A percentile compares a stretch with the other conserved stretches of the same genome.
Conservation (phyloP, 2,888 invertebrate genomes). For the Stomorhina lunata region DNA sequence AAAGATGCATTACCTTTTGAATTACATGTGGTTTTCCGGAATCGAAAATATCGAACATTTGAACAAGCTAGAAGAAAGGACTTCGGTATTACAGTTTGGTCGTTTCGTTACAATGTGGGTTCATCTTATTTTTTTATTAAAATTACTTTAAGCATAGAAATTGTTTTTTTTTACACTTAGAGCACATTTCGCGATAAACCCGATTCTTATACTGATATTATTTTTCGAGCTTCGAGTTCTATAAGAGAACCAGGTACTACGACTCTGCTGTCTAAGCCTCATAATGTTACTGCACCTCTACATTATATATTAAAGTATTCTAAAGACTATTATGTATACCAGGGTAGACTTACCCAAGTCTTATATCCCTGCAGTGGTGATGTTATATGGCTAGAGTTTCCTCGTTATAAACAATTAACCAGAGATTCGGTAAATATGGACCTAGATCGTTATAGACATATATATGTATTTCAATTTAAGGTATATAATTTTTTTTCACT, state of each 20-base stretch:
- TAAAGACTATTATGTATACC: not conserved
- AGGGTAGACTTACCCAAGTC: not conserved
- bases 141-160: not conserved
- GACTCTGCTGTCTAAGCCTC: not conserved
- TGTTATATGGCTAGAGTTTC: not conserved
- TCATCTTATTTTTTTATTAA: not conserved
- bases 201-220: not conserved
- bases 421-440: not conserved
- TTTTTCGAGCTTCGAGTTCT: not conserved
- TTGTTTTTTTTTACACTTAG: not conserved
- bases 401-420: not conserved
- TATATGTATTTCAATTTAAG: not conserved
- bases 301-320: not conserved
- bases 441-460: not conserved
- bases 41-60: not conserved
- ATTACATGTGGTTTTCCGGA: not conserved
- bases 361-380: not conserved
- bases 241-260: not conserved
- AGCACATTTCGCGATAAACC: not conserved
- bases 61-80: not conserved
- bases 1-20: not conserved
- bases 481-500: too few species aligned
- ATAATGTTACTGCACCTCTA: not conserved
- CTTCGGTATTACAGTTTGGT: conserved; percentile 8
- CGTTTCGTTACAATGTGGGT: not conserved